A percentile compares a stretch with the other conserved stretches of the same genome.
Conservation (phyloP, 2,113 vertebrate genomes). For the Seriola quinqueradiata region DNA sequence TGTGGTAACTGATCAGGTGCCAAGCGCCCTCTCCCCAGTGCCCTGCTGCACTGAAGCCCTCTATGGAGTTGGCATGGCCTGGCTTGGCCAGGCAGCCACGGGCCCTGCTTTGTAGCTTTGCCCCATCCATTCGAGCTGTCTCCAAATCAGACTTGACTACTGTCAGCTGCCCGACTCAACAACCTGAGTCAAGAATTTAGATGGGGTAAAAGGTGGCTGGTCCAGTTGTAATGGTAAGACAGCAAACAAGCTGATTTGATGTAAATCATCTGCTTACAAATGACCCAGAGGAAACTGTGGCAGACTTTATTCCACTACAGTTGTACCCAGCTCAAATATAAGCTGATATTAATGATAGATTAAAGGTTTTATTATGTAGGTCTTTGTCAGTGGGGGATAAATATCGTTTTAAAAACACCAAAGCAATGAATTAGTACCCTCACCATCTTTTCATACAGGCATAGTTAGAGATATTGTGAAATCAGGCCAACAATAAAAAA, state of each 20-base stretch:
- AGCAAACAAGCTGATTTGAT: slow-evolving; percentile 45
- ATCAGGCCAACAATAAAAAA: slow-evolving; percentile 48
- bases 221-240: slow-evolving; percentile 15
- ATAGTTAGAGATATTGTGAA: slow-evolving; percentile 48
- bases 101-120: slow-evolving; percentile 64
- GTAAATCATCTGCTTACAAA: slow-evolving; percentile 9
- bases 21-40: slow-evolving; percentile 69
- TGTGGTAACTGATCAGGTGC: slow-evolving; percentile 78
- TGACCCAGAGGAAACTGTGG: background rate
- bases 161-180: slow-evolving; percentile 35
- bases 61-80: slow-evolving; percentile 61
- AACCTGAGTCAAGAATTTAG: slow-evolving; percentile 3
- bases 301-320: background rate
- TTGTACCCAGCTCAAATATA: slow-evolving; percentile 21
- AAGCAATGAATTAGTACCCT: slow-evolving; percentile 42
- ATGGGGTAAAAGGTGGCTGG: slow-evolving; percentile 8
- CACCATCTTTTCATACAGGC: slow-evolving; percentile 48
- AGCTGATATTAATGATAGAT: slow-evolving; percentile 30
- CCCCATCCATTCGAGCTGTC: slow-evolving; percentile 62
- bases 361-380: slow-evolving; percentile 41
- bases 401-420: slow-evolving; percentile 46
- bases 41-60: slow-evolving; percentile 64
- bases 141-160: slow-evolving; percentile 60
- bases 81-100: slow-evolving; percentile 54
- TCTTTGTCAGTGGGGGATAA: slow-evolving; percentile 28